phyloP scores from a whole-genome alignment of 92 coral and sea anemone genomes.

The Plumapathes pennacea region DNA sequence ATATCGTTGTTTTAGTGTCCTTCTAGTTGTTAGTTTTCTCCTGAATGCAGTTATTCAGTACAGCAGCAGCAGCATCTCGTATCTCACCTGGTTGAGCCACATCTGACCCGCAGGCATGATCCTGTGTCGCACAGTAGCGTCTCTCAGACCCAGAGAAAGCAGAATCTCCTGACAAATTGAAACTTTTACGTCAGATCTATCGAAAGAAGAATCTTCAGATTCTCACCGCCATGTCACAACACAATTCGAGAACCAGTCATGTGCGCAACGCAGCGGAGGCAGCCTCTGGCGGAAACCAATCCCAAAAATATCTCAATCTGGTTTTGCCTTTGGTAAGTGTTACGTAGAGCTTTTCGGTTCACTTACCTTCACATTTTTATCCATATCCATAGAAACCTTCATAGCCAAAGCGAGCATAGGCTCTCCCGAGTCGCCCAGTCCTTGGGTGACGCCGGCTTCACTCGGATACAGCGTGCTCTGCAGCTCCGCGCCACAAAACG shows the following conservation, averaged over 20 bases:
- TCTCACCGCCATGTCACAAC: too few relatives aligned
- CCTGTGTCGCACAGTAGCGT: conserved; percentile 85
- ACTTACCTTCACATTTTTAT: conserved; percentile 77
- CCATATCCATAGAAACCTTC: conserved; percentile 68
- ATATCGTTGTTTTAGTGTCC: too few relatives aligned
- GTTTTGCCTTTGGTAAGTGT: too few relatives aligned
- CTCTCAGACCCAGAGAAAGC: conserved; percentile 80
- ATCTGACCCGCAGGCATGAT: conserved; percentile 76
- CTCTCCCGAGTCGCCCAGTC: conserved; percentile 46
- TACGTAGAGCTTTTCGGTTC: not conserved
- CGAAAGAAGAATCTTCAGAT: too few relatives aligned
- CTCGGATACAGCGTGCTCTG: conserved; percentile 85
- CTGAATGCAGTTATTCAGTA: too few relatives aligned
- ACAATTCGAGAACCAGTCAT: too few relatives aligned
- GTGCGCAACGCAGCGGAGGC: too few relatives aligned
- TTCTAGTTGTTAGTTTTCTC: too few relatives aligned
- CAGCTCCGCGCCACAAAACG: conserved; percentile 88
- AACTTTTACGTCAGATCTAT: not conserved
- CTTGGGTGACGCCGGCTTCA: conserved; percentile 68
- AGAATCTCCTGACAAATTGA: conserved; percentile 78
- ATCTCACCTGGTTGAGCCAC: conserved; percentile 91
- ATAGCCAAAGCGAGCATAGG: conserved; percentile 89
- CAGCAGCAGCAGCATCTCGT: too few relatives aligned
- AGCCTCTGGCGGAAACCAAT: too few relatives aligned
- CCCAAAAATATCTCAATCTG: too few relatives aligned